Percentiles rank a stretch among this genome's conserved stretches.
These are phyloP conservation scores for Hyperoplus immaculatus DNA, from an alignment of 2,797 vertebrate species.

Conservation along the genomic window DNA sequence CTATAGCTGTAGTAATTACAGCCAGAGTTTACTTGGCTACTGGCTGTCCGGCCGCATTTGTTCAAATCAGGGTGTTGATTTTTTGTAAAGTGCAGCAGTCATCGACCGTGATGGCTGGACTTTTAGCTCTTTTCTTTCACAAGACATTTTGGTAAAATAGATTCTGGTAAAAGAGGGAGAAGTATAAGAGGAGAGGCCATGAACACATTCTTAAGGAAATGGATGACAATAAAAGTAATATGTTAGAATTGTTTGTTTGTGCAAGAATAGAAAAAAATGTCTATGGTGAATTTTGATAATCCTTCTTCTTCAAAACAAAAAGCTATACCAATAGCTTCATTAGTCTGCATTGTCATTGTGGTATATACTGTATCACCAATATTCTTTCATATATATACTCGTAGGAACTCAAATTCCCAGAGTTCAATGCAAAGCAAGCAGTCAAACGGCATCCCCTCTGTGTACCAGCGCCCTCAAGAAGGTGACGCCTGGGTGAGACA, in stretches of 20 bases:
- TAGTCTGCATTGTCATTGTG: too few species aligned
- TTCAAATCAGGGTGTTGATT: slow-evolving; percentile 41
- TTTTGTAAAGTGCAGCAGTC: slow-evolving; percentile 34
- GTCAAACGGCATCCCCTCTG: not conserved
- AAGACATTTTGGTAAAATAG: not conserved
- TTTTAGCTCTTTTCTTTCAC: not conserved
- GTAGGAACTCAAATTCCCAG: not conserved
- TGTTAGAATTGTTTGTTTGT: not conserved
- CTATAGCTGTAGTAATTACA: slow-evolving; percentile 66
- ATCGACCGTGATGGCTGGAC: slow-evolving; percentile 11
- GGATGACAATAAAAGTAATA: not conserved
- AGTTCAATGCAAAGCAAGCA: not conserved
- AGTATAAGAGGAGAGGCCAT: not conserved
- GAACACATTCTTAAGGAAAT: not conserved
- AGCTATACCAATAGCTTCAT: too few species aligned
- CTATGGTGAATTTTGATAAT: not conserved
- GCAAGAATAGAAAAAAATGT: not conserved
- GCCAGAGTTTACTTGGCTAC: slow-evolving; percentile 14
- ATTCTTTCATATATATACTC: not conserved
- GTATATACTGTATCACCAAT: not conserved
- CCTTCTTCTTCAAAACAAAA: too few species aligned
- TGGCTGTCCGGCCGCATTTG: slow-evolving; percentile 17
- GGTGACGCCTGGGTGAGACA: slow-evolving; percentile 36
- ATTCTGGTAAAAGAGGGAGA: not conserved
- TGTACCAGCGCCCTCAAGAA: not conserved